Evolutionary conservation across 1,140 invertebrate species (phyloP).

Genomic region (Periplaneta americana): DNA sequence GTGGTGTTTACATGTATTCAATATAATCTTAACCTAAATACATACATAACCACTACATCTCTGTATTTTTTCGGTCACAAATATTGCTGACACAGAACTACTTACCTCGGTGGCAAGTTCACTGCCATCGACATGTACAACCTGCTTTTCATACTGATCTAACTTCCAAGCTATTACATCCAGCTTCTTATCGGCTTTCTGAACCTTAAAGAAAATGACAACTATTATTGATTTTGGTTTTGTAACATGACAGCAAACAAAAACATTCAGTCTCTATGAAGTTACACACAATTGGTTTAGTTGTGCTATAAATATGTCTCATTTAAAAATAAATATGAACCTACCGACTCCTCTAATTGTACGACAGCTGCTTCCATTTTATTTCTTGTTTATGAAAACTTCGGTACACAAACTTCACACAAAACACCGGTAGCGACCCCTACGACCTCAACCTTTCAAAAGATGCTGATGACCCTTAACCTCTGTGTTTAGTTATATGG

Average conservation of each 20-base stretch:
- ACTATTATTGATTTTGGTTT: background rate
- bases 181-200: slow-evolving; percentile 38
- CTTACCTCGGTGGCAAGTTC: background rate
- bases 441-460: background rate
- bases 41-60: too few species aligned
- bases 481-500: too few species aligned
- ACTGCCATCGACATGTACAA: background rate
- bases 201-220: slow-evolving; percentile 29
- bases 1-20: too few species aligned
- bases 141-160: slow-evolving; percentile 39
- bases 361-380: background rate
- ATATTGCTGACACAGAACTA: too few species aligned
- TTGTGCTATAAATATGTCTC: too few species aligned
- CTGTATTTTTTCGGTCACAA: too few species aligned
- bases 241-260: background rate
- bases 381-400: background rate
- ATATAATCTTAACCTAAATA: too few species aligned
- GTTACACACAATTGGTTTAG: too few species aligned
- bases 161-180: slow-evolving; percentile 41
- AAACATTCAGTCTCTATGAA: too few species aligned
- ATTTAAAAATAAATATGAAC: too few species aligned
- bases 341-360: background rate
- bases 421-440: background rate
- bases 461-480: too few species aligned
- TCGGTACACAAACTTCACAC: background rate